Base-by-base conservation (phyloP, 2,113 vertebrate genomes). In the Archocentrus centrarchus region DNA sequence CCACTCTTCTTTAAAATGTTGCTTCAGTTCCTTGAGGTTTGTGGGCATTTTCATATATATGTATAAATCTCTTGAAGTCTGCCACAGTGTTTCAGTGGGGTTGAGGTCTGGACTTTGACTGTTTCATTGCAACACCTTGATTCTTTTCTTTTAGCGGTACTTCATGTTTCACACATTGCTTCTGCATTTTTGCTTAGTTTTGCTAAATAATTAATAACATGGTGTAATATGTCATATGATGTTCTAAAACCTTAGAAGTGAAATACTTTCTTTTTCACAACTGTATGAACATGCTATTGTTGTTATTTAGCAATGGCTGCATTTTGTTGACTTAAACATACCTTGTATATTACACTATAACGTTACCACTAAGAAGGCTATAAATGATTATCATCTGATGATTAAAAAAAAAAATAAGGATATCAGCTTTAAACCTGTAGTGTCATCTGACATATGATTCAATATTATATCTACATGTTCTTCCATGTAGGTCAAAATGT, bases 401-500 rank as follows among this genome's bases (percentile, higher is more conserved):
- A 59, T 24, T 24, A 24, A 22, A 2, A 1, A 58, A 75, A 30
- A 70, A 30, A 70, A 80, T 30, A 86, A 9, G 60, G 79, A 92
- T 86, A 92, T 53, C 90, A 90, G 91, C 92, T 92, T 91, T 86
- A 89, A 83, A 22, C 70, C 37, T 64, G 44, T 1, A 1, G 4
- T 63, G 55, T 82, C 44, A 77, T 89, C 88, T 83, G 90, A 87
- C 55, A 37, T 9, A 76, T 68, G 5, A 73, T 78, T 68, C 9
- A 24, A 13, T 37, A 30, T 53, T 84, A 47, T 57, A 18, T 35
- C 18, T 77, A 94, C 92, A 96, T 95, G 92, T 20, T 32, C 32
- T 27, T 94, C 93, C 95, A 95, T 92, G 91, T 91, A 76, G 84
- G 90, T 93, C 92, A 84, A 82, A 59, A 75, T 82, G 89, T 79